Percentiles rank a stretch among this genome's conserved stretches.
These are phyloP conservation scores for Leucoma salicis DNA, from an alignment of 2,888 invertebrate species.

Conservation along the genomic window DNA sequence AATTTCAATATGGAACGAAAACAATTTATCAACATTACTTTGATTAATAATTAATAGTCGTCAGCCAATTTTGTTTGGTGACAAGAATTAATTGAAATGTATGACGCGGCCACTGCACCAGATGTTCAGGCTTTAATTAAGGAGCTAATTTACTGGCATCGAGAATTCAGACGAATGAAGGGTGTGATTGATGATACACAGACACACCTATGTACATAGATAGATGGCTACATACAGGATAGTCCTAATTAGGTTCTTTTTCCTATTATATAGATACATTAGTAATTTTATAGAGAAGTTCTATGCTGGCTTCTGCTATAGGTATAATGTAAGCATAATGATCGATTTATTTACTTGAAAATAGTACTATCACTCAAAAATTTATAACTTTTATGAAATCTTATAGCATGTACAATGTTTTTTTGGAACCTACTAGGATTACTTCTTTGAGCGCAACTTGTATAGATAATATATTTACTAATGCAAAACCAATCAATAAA, in stretches of 20 bases:
- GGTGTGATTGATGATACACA: constrained; percentile 67
- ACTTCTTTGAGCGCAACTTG: no score
- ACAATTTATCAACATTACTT: constrained; percentile 47
- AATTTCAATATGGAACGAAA: constrained; percentile 29
- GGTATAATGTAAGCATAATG: no score
- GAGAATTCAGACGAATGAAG: constrained; percentile 47
- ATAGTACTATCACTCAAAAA: no score
- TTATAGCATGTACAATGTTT: no score
- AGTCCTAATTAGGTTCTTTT: constrained; percentile 10
- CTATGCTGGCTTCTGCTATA: no score
- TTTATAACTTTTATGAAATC: no score
- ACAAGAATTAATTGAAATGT: constrained; percentile 78
- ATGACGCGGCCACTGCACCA: constrained; percentile 62
- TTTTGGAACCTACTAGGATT: no score
- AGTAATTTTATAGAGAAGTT: no score
- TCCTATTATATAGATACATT: constrained; percentile 24
- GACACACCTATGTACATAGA: constrained; percentile 25
- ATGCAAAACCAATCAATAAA: no score
- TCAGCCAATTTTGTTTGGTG: constrained; percentile 63
- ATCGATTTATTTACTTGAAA: no score
- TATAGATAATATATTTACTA: no score
- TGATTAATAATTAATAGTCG: constrained; percentile 57
- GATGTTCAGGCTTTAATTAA: constrained; percentile 76
- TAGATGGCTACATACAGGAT: neutral
- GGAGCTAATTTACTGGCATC: constrained; percentile 71